Evolutionary conservation across 1,140 invertebrate genomes (phyloP), one percentile per base, ranked within the genome.

Genomic region (Hirudo medicinalis): DNA sequence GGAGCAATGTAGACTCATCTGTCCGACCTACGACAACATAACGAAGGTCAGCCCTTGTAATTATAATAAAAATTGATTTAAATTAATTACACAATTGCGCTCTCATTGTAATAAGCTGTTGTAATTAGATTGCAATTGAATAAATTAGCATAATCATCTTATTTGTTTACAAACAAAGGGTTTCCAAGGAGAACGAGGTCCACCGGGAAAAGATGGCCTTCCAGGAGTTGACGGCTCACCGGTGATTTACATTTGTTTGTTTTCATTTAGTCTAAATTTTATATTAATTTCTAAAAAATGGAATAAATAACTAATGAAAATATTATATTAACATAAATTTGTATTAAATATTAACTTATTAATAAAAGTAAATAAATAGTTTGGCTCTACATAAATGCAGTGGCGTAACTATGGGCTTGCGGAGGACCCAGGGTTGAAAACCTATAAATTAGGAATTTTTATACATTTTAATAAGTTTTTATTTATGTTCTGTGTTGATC

Each of bases 181-280:
- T 32, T 63, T 63, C 8, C 22, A 63, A 32, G 57, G 57, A 8
- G 57, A 63, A 63, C 57, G 4, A 63, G 57, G 57, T 11, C 57
- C 57, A 11, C 57, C 57, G 0, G 57, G 57, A 63, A 63, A n/a
- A n/a, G 57, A 63, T 63, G 57, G 57, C 11, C 3, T 11, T 22
- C 57, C 22, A 9, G 57, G 57, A 63, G 22, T 15, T 9, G 29
- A 22, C 22, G 57, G 57, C 2, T 9, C 13, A 9, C 57, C 22
- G 29, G 57, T 63, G 29, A 49, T 49, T 63, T 22, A 8, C 4
- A 13, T 63, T 63, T 63, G 8, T 63, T 25, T 15, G 19, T 36
- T 36, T 36, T 36, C n/a, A n/a, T n/a, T n/a, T n/a, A n/a, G n/a
- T n/a, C n/a, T 60, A 60, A 63, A 25, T 19, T 63, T 63, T 63